phyloP scores from a whole-genome alignment of 2,797 vertebrate genomes.

The Betta splendens region DNA sequence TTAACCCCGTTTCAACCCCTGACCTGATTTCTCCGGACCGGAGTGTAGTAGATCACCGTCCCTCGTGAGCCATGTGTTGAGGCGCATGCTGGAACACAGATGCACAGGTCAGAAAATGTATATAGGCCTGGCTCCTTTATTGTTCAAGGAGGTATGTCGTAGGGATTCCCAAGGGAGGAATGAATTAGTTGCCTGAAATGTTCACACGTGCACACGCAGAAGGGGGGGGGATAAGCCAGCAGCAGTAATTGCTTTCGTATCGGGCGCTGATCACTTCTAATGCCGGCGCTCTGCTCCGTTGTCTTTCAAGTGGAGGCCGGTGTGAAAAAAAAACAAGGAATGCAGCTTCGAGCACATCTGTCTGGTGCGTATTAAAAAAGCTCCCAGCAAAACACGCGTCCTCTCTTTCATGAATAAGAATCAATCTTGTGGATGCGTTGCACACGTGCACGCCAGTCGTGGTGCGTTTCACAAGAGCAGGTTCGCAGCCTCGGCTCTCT shows the following conservation, averaged over 20 bases:
- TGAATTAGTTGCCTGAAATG: conserved; percentile 60
- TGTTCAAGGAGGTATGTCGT: conserved; percentile 57
- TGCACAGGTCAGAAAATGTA: conserved; percentile 58
- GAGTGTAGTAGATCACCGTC: conserved; percentile 56
- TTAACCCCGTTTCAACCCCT: conserved; percentile 73
- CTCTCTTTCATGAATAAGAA: conserved; percentile 61
- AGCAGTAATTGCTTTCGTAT: conserved; percentile 54
- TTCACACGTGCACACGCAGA: conserved; percentile 48
- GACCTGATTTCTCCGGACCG: conserved; percentile 74
- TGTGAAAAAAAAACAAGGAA: conserved; percentile 53
- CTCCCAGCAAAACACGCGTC: conserved; percentile 61
- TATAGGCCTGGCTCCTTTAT: conserved; percentile 69
- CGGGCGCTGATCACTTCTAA: conserved; percentile 61
- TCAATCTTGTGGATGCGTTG: conserved; percentile 53
- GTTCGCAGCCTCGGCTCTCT: conserved; percentile 46
- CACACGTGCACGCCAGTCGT: conserved; percentile 52
- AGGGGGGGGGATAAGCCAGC: conserved; percentile 16
- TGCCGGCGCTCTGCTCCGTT: conserved; percentile 40
- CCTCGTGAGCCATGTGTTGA: conserved; percentile 62
- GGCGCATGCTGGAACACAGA: conserved; percentile 60
- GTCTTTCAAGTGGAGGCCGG: conserved; percentile 66
- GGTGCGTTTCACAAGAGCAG: conserved; percentile 47
- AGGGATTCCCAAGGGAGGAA: conserved; percentile 48
- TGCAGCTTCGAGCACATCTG: conserved; percentile 66
- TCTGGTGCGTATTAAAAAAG: conserved; percentile 72